Evolutionary conservation across 2,888 invertebrate genomes (phyloP).

Genomic region (Nemotelus nigrinus): DNA sequence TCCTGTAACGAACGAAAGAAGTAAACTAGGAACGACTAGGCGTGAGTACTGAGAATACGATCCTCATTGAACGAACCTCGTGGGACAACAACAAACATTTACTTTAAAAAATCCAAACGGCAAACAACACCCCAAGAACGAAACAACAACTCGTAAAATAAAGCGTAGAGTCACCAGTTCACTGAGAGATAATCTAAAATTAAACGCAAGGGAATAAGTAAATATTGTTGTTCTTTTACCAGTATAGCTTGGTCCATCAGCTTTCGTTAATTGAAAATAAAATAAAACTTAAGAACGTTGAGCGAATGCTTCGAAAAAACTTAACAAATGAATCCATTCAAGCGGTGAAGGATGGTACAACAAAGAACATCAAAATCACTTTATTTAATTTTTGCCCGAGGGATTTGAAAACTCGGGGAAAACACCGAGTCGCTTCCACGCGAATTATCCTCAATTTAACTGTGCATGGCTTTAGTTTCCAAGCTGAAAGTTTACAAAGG

Average conservation of each 20-base stretch:
- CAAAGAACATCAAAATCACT: not conserved
- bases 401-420: not conserved
- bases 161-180: not conserved
- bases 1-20: not conserved
- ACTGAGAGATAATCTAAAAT: not conserved
- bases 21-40: not conserved
- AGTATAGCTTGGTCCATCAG: too few species aligned
- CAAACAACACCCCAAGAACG: not conserved
- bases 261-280: too few species aligned
- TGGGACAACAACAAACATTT: not conserved
- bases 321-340: too few species aligned
- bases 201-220: too few species aligned
- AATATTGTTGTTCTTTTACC: too few species aligned
- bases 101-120: not conserved
- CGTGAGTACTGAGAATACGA: not conserved
- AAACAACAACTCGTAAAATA: not conserved
- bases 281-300: too few species aligned
- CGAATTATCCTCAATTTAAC: too few species aligned
- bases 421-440: too few species aligned
- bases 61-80: not conserved
- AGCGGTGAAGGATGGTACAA: not conserved
- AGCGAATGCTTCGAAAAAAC: too few species aligned
- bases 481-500: too few species aligned
- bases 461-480: too few species aligned
- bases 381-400: conserved; percentile 9